These are phyloP conservation scores for Epizoanthus fatuus DNA, from an alignment of 92 coral and sea anemone genomes.

Conservation along the genomic window DNA sequence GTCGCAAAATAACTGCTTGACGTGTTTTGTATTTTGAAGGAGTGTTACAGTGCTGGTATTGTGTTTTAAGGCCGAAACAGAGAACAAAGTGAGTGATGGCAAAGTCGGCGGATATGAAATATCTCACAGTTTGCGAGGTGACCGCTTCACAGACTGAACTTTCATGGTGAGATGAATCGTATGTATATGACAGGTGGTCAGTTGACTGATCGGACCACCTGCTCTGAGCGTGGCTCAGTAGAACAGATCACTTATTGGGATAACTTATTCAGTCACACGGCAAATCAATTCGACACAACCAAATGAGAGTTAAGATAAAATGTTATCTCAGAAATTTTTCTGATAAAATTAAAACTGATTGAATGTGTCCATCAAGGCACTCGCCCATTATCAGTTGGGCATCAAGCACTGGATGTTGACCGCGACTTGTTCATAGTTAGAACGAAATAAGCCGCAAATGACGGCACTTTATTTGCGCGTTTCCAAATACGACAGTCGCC, in stretches of 20 bases:
- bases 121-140: background rate
- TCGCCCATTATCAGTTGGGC: background rate
- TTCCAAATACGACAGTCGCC: background rate
- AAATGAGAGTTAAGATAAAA: background rate
- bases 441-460: background rate
- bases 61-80: background rate
- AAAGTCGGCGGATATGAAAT: background rate
- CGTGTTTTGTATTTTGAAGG: background rate
- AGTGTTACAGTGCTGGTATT: background rate
- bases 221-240: background rate
- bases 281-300: background rate
- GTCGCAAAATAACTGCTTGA: background rate
- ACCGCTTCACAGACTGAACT: background rate
- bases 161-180: background rate
- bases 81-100: background rate
- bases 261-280: background rate
- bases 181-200: constrained; percentile 1
- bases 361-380: background rate
- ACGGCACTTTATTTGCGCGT: background rate
- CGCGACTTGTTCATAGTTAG: background rate
- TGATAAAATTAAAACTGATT: background rate
- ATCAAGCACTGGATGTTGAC: background rate
- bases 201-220: constrained; percentile 6
- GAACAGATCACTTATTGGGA: background rate
- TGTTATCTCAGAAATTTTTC: background rate